Conservation (phyloP, 2,113 vertebrate genomes). For the Dasyurus viverrinus region DNA sequence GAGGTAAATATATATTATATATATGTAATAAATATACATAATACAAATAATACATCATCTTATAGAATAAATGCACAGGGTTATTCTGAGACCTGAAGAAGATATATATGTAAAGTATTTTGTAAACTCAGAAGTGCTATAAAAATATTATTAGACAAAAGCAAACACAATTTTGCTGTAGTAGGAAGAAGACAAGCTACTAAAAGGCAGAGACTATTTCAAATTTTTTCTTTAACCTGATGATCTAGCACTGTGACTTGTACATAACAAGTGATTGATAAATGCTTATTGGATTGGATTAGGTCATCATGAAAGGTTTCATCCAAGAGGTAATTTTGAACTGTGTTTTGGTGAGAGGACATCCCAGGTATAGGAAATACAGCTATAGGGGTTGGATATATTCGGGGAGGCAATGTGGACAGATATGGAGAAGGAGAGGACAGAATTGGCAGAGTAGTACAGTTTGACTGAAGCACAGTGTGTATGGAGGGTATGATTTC, state of each 20-base stretch:
- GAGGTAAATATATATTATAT: no score
- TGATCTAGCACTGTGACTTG: not conserved
- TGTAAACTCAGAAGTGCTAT: not conserved
- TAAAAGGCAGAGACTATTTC: not conserved
- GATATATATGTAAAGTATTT: not conserved
- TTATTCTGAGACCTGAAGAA: not conserved
- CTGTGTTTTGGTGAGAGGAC: not conserved
- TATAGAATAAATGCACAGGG: not conserved
- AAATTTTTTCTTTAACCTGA: not conserved
- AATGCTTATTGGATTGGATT: not conserved
- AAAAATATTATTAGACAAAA: not conserved
- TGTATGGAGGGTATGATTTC: not conserved
- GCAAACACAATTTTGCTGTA: not conserved
- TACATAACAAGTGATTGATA: not conserved
- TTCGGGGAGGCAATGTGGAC: not conserved
- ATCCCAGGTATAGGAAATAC: not conserved
- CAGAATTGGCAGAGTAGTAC: not conserved
- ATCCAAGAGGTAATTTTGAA: not conserved
- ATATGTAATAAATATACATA: no score
- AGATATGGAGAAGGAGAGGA: not conserved
- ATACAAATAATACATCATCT: not conserved
- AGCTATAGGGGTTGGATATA: not conserved
- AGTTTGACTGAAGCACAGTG: not conserved
- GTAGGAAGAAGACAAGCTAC: not conserved
- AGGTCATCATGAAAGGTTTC: not conserved